Evolutionary conservation across 2,797 vertebrate species (phyloP).

Genomic region (Oreortyx pictus): DNA sequence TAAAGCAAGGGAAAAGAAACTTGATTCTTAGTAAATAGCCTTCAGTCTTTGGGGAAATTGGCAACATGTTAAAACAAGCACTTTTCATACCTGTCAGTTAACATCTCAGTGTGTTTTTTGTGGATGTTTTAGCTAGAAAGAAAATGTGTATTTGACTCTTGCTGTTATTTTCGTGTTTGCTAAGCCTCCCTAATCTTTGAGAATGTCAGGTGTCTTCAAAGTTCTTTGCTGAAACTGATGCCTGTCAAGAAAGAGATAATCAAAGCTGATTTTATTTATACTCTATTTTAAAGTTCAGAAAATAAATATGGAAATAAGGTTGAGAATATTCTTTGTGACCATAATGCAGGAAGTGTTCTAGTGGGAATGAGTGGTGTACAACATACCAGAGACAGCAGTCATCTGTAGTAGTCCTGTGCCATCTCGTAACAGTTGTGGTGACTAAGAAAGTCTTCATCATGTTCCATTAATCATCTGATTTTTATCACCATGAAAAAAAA

Average conservation of each 20-base stretch:
- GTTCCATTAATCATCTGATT: not conserved
- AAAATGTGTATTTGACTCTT: not conserved
- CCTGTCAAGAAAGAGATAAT: not conserved
- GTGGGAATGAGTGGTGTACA: not conserved
- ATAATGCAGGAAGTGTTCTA: rapidly evolving
- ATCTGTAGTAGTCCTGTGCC: not conserved
- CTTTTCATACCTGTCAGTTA: not conserved
- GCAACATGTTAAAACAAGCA: not conserved
- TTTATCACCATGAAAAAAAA: not conserved
- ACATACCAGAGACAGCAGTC: not conserved
- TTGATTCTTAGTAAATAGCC: not conserved
- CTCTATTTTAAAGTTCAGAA: not conserved
- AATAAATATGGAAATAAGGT: not conserved
- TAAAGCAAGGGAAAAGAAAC: not conserved
- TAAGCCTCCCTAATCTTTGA: conserved; percentile 1
- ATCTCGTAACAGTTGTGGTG: not conserved
- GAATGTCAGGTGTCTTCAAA: not conserved
- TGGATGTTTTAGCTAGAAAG: not conserved
- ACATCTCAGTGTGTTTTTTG: not conserved
- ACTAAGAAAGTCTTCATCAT: not conserved
- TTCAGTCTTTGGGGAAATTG: not conserved
- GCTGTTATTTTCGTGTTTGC: not conserved
- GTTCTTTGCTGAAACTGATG: conserved; percentile 10
- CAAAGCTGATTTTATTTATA: not conserved
- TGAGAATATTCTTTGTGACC: not conserved